Conservation (phyloP, 2,797 vertebrate genomes). For the Columba guinea region DNA sequence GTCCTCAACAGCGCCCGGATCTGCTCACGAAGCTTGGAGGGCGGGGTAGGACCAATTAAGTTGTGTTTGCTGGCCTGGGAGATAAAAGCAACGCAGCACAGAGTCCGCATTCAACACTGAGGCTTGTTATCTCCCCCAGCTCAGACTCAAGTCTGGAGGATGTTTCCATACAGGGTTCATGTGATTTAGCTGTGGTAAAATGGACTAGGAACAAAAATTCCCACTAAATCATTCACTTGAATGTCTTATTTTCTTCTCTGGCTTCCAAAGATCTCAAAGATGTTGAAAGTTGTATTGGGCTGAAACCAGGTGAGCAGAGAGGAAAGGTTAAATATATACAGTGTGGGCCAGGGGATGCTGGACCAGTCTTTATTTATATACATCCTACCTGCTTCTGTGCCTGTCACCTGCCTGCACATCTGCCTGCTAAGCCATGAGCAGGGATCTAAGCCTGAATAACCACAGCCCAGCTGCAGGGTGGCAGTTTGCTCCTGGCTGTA, state of each 20-base stretch:
- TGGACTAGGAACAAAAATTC: not conserved
- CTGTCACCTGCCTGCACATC: not conserved
- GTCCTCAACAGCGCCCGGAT: not conserved
- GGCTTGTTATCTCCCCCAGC: not conserved
- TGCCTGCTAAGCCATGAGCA: not conserved
- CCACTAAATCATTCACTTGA: not conserved
- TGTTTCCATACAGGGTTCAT: not conserved
- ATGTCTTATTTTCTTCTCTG: not conserved
- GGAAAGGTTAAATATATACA: not conserved
- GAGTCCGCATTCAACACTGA: accelerated
- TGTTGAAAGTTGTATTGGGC: not conserved
- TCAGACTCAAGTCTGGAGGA: not conserved
- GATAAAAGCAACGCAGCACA: not conserved
- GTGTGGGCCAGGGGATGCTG: not conserved
- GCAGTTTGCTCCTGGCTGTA: not conserved
- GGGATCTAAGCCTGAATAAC: not conserved
- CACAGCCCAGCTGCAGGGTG: not conserved
- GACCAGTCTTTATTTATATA: not conserved
- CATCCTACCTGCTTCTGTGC: not conserved
- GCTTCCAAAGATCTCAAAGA: not conserved
- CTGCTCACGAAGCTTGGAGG: not conserved
- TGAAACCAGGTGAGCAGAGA: not conserved
- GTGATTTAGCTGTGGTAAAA: not conserved
- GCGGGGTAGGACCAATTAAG: not conserved
- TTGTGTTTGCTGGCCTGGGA: not conserved